phyloP scores from a whole-genome alignment of 2,888 invertebrate species.

The Melipona beecheii region DNA sequence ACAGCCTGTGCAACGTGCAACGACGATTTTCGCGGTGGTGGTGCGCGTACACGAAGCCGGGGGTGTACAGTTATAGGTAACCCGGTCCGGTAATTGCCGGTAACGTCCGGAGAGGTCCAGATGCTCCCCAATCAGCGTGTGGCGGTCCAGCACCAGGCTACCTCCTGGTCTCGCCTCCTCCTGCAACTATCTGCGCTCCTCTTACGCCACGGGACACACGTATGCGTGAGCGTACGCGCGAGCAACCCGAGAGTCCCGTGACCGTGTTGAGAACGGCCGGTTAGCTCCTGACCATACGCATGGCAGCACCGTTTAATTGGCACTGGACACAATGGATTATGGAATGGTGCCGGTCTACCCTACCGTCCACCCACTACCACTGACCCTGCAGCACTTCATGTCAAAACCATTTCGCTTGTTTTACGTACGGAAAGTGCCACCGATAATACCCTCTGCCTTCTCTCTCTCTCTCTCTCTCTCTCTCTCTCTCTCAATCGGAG shows the following conservation, averaged over 20 bases:
- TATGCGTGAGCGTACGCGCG: constrained; percentile 64
- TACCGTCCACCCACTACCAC: constrained; percentile 17
- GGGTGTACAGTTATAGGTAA: constrained; percentile 72
- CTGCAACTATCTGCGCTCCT: constrained; percentile 55
- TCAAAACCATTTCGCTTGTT: constrained; percentile 83
- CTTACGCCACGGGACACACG: constrained; percentile 51
- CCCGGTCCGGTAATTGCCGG: constrained; percentile 82
- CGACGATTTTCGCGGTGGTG: not conserved
- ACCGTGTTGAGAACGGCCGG: constrained; percentile 81
- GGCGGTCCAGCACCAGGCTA: constrained; percentile 70
- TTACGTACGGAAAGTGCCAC: constrained; percentile 71
- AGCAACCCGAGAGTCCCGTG: constrained; percentile 70
- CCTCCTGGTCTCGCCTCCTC: constrained; percentile 47
- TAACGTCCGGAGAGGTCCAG: constrained; percentile 82
- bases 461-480: not conserved
- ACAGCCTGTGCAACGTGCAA: constrained; percentile 42
- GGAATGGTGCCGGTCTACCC: constrained; percentile 72
- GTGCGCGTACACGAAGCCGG: constrained; percentile 31
- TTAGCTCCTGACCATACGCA: constrained; percentile 83
- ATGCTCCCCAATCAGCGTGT: constrained; percentile 83
- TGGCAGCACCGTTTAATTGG: constrained; percentile 84
- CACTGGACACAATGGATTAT: constrained; percentile 84
- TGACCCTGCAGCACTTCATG: constrained; percentile 78
- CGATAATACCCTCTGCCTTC: constrained; percentile 8
- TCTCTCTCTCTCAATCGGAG: too few species aligned